Conservation (phyloP, 2,888 invertebrate species). For the Schizaphis graminum region DNA sequence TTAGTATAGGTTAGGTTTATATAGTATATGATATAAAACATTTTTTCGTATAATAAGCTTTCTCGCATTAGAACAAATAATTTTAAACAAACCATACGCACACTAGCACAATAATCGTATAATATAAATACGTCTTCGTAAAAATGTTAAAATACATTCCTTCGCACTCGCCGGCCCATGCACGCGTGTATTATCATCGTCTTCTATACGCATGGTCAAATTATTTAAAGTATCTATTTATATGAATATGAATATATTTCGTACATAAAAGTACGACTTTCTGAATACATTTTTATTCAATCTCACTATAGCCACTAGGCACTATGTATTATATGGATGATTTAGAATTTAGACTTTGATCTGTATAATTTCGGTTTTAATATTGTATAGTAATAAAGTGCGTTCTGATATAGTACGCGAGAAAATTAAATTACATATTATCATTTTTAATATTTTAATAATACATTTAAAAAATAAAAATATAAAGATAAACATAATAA, state of each 20-base stretch:
- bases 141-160: background rate
- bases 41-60: background rate
- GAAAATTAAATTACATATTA: background rate
- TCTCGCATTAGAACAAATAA: background rate
- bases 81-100: background rate
- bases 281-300: too few species aligned
- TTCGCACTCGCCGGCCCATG: background rate
- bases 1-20: too few species aligned
- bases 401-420: background rate
- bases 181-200: too few species aligned
- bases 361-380: background rate
- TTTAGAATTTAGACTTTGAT: background rate
- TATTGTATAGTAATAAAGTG: too few species aligned
- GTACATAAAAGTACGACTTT: background rate
- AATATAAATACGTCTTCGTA: background rate
- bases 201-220: too few species aligned
- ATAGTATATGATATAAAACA: too few species aligned
- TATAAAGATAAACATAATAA: background rate
- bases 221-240: too few species aligned
- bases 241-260: background rate
- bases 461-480: background rate
- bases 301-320: too few species aligned
- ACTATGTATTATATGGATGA: too few species aligned
- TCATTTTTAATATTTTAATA: background rate
- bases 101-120: background rate